phyloP scores from a whole-genome alignment of 2,888 invertebrate species.

The Isotomurus palustris region DNA sequence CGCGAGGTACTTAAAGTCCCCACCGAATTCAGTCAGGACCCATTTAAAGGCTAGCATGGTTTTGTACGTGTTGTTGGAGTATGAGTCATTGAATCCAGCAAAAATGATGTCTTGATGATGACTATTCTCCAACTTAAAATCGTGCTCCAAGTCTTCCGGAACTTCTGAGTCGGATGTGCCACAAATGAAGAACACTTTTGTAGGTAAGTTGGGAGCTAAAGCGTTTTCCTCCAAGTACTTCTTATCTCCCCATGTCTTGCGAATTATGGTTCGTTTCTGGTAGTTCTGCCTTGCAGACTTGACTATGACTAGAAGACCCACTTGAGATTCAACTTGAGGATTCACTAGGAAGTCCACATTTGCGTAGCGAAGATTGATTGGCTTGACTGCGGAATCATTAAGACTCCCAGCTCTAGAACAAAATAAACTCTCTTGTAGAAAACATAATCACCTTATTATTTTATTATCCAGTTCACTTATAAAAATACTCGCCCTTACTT shows the following conservation, averaged over 20 bases:
- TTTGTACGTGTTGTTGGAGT: slow-evolving; percentile 77
- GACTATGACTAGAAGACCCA: slow-evolving; percentile 58
- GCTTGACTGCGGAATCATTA: background rate
- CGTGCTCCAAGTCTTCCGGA: slow-evolving; percentile 3
- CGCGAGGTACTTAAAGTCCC: slow-evolving; percentile 17
- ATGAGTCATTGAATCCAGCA: slow-evolving; percentile 70
- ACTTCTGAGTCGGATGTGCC: slow-evolving; percentile 7
- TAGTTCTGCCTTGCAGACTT: slow-evolving; percentile 65
- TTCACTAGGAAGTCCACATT: background rate
- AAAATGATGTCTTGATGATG: slow-evolving; percentile 78
- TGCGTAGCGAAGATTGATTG: background rate
- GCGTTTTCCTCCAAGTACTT: slow-evolving; percentile 10
- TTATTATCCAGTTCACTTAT: background rate
- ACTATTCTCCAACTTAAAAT: slow-evolving; percentile 50
- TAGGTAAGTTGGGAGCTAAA: slow-evolving; percentile 7
- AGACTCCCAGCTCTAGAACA: background rate
- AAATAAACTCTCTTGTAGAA: background rate
- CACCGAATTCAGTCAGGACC: slow-evolving; percentile 54
- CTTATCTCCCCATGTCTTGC: slow-evolving; percentile 65
- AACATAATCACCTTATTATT: background rate
- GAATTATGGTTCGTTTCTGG: slow-evolving; percentile 62
- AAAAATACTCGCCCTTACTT: background rate
- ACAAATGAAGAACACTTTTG: slow-evolving; percentile 37
- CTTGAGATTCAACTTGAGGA: background rate
- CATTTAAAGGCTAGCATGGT: slow-evolving; percentile 78